Evolutionary conservation across 2,888 invertebrate genomes (phyloP).

Genomic region (Eilema depressum): DNA sequence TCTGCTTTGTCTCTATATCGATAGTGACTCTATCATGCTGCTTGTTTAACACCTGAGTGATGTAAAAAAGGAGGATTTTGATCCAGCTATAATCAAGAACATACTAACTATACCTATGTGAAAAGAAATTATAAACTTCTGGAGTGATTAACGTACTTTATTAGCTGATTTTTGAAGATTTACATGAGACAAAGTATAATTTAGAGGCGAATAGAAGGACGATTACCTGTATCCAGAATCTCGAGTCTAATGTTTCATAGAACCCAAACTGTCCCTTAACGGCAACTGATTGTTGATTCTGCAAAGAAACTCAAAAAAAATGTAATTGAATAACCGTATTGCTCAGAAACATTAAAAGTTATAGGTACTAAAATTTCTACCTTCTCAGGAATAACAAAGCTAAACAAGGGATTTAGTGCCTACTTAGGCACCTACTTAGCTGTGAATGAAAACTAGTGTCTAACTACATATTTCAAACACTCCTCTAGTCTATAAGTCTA

Average conservation of each 20-base stretch:
- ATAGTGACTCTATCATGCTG: too few relatives aligned
- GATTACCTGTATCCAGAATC: not conserved
- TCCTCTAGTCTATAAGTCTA: constrained; percentile 24
- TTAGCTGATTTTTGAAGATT: not conserved
- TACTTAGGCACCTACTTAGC: not conserved
- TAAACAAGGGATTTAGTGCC: too few relatives aligned
- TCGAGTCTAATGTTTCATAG: not conserved
- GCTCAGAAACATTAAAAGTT: not conserved
- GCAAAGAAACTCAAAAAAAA: not conserved
- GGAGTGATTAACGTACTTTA: too few relatives aligned
- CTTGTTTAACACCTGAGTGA: too few relatives aligned
- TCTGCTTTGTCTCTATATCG: too few relatives aligned
- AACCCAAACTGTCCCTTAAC: not conserved
- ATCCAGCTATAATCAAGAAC: too few relatives aligned
- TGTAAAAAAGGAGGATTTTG: too few relatives aligned
- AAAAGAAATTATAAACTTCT: too few relatives aligned
- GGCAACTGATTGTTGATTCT: not conserved
- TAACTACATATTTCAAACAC: constrained; percentile 7
- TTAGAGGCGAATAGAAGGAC: not conserved
- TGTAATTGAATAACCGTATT: not conserved
- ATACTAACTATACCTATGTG: too few relatives aligned
- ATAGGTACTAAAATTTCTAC: not conserved
- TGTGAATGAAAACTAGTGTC: not conserved
- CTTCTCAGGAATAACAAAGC: not conserved
- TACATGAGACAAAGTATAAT: not conserved